These are phyloP conservation scores for Eupithecia tripunctaria DNA, from an alignment of 2,888 invertebrate genomes.

Conservation along the genomic window DNA sequence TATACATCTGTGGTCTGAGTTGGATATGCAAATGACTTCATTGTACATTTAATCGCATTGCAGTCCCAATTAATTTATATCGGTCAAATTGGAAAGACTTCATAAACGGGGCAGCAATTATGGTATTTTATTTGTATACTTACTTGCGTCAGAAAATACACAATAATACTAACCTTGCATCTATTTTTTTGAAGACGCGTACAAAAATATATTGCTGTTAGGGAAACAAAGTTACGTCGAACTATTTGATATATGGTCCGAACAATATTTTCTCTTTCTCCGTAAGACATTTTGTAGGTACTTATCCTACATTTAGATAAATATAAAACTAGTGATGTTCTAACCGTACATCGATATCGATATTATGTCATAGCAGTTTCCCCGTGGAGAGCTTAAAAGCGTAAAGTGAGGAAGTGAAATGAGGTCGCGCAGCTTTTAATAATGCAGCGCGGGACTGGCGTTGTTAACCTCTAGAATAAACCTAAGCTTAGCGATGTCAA, in stretches of 20 bases:
- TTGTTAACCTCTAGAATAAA: conserved; percentile 46
- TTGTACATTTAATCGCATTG: conserved; percentile 6
- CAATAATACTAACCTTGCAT: no score
- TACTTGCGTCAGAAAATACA: no score
- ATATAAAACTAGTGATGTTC: background rate
- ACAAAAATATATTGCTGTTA: no score
- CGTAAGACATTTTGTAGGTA: background rate
- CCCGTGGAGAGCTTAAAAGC: conserved; percentile 67
- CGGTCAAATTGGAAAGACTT: background rate
- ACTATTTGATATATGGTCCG: no score
- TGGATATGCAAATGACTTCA: background rate
- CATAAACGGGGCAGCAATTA: background rate
- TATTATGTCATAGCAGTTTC: conserved; percentile 45
- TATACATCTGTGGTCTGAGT: no score
- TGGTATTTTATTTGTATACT: background rate
- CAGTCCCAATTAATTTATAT: conserved; percentile 6
- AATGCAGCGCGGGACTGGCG: conserved; percentile 63
- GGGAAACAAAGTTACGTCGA: background rate
- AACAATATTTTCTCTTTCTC: background rate
- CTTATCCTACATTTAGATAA: background rate
- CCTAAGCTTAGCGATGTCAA: conserved; percentile 26
- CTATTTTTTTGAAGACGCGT: no score
- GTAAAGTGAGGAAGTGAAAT: conserved; percentile 74
- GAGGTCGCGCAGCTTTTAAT: conserved; percentile 80
- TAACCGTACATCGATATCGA: conserved; percentile 40